These are phyloP conservation scores for Drosophila simulans DNA, from an alignment of 1,140 invertebrate genomes.

Conservation along the genomic window DNA sequence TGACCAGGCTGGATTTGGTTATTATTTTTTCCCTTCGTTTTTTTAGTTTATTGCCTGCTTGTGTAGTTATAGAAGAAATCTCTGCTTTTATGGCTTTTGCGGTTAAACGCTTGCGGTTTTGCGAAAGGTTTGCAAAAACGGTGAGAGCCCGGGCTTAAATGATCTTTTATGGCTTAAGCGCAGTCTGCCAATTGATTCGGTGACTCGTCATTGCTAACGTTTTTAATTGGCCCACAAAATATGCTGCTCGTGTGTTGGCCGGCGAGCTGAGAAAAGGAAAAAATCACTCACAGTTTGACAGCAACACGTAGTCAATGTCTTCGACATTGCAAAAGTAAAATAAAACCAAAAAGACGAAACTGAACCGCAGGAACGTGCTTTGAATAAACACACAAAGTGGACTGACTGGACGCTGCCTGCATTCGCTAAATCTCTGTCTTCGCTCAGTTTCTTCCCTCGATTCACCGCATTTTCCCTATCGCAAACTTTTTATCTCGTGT, in stretches of 20 bases:
- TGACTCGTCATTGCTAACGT: constrained; percentile 50
- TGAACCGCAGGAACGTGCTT: constrained; percentile 72
- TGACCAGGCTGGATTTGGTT: constrained; percentile 33
- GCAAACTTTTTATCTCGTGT: constrained; percentile 65
- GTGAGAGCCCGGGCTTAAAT: constrained; percentile 66
- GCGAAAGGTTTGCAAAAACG: constrained; percentile 53
- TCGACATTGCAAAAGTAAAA: constrained; percentile 30
- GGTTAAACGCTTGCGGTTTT: constrained; percentile 56
- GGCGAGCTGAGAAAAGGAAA: constrained; percentile 18
- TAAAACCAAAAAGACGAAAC: constrained; percentile 21
- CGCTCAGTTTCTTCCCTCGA: constrained; percentile 15
- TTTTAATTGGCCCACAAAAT: constrained; percentile 76
- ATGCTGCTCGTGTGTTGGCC: constrained; percentile 64
- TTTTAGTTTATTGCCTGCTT: not conserved
- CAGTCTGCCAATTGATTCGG: constrained; percentile 68
- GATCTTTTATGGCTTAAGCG: constrained; percentile 64
- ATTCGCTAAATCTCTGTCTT: constrained; percentile 38
- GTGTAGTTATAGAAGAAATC: constrained; percentile 50
- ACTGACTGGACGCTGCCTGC: constrained; percentile 20
- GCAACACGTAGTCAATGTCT: constrained; percentile 68
- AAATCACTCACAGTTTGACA: constrained; percentile 61
- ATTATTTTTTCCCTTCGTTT: constrained; percentile 20
- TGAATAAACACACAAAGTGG: constrained; percentile 58
- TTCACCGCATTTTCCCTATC: constrained; percentile 28
- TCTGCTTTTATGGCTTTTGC: constrained; percentile 72